phyloP scores from a whole-genome alignment of 2,888 invertebrate species.

The Aporophyla nigra region DNA sequence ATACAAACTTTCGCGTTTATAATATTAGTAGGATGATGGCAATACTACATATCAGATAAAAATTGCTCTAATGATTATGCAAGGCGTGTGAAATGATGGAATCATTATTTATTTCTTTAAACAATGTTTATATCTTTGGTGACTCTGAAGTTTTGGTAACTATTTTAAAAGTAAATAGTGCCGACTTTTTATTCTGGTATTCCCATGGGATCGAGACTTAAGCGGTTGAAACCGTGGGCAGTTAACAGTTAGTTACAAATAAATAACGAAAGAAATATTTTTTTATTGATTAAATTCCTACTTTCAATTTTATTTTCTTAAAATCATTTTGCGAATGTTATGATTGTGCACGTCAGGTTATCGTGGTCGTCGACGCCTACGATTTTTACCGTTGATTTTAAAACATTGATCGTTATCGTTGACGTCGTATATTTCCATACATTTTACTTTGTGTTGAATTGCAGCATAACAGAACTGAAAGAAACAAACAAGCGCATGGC shows the following conservation, averaged over 20 bases:
- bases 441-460: slow-evolving; percentile 15
- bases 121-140: background rate
- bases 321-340: background rate
- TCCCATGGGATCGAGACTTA: too few relatives aligned
- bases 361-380: background rate
- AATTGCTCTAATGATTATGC: slow-evolving; percentile 2
- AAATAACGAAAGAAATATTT: background rate
- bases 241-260: too few relatives aligned
- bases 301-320: background rate
- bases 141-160: background rate
- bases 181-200: too few relatives aligned
- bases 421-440: background rate
- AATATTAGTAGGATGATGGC: too few relatives aligned
- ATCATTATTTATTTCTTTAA: background rate
- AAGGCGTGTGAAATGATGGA: background rate
- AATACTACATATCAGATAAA: background rate
- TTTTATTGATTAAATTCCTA: background rate
- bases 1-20: too few relatives aligned
- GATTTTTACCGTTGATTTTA: background rate
- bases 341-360: background rate
- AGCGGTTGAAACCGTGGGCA: too few relatives aligned
- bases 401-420: background rate
- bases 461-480: slow-evolving; percentile 80
- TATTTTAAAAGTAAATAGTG: background rate
- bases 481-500: slow-evolving; percentile 77